Evolutionary conservation across 2,888 invertebrate genomes (phyloP), one percentile per base, ranked within the genome.

Genomic region (Gari tellinella): DNA sequence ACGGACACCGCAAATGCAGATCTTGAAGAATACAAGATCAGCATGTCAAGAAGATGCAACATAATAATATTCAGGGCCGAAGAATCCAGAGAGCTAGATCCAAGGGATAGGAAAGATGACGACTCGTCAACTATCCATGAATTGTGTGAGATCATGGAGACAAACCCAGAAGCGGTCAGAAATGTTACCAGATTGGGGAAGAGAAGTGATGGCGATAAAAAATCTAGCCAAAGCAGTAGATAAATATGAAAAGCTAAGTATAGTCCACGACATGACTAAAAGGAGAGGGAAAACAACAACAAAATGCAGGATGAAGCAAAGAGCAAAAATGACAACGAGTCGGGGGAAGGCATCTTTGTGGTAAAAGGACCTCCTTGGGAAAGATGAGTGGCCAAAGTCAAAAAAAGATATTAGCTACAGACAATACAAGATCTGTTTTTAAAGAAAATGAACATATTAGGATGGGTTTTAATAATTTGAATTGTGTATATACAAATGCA

Each of bases 201-300:
- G n/a, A 7, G 51, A 2, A 26, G n/a, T 8, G 17, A 2, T 26
- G 51, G 31, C 12, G 14, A 8, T 7, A 25, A 12, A 7, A 10
- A 23, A 15, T 2, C 25, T 5, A 25, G 26, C 8, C 51, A 26
- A n/a, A 15, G 51, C 51, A 51, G 51, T 31, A 51, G 51, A 26
- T 23, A 12, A 26, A n/a, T 26, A 15, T 37, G 37, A 12, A 31
- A 51, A 51, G 7, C 10, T 51, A 17, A 51, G 51, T 19, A 8
- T 51, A 15, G 37, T 37, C 51, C 51, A 51, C 37, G 51, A 51
- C 31, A 26, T 51, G 51, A 51, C 51, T 12, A n/a, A 31, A 1
- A 51, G 1, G 25, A 17, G 37, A 17, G 37, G 51, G 17, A 0
- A 51, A 51, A 31, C n/a, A n/a, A n/a, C n/a, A 51, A 51, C 3